Base-by-base conservation (phyloP, 2,888 invertebrate species). In the Caenorhabditis doughertyi region DNA sequence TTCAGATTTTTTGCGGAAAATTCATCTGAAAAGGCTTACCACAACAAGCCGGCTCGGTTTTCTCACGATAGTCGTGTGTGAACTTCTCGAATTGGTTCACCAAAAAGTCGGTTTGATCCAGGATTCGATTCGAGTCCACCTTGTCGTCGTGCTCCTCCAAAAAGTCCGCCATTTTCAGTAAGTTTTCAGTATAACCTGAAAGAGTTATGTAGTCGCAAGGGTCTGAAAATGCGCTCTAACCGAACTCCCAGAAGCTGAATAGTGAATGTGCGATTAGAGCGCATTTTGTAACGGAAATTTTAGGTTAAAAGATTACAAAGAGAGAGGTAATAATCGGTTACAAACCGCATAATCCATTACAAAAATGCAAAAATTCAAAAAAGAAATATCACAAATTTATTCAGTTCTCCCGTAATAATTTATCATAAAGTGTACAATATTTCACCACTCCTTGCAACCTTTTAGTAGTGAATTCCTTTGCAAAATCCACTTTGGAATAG, bases 21-120 rank as follows among this genome's bases (percentile, higher is more conserved):
- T n/a, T 18, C 25, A 29, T 29, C 27, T 53, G 8, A 25, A 71
- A 32, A 16, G 42, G 35, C 13, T 62, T 35, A 70, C 65, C 80
- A 51, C 64, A 49, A 53, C 84, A 85, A 9, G 44, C 55, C 3
- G 81, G 70, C 18, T 79, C 77, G 3, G 56, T 71, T 13, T 79
- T 80, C 55, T 86, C 86, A 4, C 86, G 77, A 64, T 80, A 86
- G 39, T 86, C 85, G 29, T 86, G 86, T 2, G 80, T 85, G 70
- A 86, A 86, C 35, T 84, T 82, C 11, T 86, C 84, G 51, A 86
- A 86, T 64, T 86, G 81, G 18, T 56, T 55, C 18, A 64, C 70
- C 23, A 74, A 21, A 44, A 84, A 86, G 21, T 71, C 74, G 21
- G 55, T 44, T 35, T 51, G 49, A 56, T 84, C 84, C 1, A 79